phyloP scores from a whole-genome alignment of 2,113 vertebrate species.

The Camelus dromedarius region DNA sequence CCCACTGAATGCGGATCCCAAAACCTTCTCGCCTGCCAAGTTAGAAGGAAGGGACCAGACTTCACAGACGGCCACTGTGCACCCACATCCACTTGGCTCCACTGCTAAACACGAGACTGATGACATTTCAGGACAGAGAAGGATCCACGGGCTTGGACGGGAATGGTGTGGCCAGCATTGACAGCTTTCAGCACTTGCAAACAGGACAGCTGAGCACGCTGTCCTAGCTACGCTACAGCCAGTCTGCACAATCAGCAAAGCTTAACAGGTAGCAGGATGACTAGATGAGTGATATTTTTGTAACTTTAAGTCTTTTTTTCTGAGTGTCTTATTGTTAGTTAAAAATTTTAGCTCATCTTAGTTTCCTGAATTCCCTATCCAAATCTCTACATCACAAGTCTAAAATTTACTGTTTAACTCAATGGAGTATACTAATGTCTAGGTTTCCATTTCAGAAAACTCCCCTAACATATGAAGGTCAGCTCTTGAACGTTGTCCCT shows the following conservation, averaged over 20 bases:
- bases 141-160: rapidly evolving
- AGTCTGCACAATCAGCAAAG: too few relatives aligned
- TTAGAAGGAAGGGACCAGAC: background rate
- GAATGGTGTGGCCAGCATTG: background rate
- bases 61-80: rapidly evolving
- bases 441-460: background rate
- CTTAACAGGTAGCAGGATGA: rapidly evolving
- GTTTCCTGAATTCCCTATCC: background rate
- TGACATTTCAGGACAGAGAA: rapidly evolving
- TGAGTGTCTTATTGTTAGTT: background rate
- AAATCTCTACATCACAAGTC: background rate
- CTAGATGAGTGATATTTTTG: rapidly evolving
- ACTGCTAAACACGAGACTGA: rapidly evolving
- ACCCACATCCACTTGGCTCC: rapidly evolving
- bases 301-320: background rate
- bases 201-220: rapidly evolving
- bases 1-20: slow-evolving; percentile 96
- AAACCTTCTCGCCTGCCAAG: slow-evolving; percentile 92
- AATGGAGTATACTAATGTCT: too few relatives aligned
- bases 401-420: background rate
- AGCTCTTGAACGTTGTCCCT: background rate
- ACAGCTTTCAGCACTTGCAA: background rate
- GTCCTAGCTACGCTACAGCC: too few relatives aligned
- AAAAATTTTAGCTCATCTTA: background rate
- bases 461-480: background rate